Evolutionary conservation across 2,113 vertebrate species (phyloP).

Genomic region (Pyrgilauda ruficollis): DNA sequence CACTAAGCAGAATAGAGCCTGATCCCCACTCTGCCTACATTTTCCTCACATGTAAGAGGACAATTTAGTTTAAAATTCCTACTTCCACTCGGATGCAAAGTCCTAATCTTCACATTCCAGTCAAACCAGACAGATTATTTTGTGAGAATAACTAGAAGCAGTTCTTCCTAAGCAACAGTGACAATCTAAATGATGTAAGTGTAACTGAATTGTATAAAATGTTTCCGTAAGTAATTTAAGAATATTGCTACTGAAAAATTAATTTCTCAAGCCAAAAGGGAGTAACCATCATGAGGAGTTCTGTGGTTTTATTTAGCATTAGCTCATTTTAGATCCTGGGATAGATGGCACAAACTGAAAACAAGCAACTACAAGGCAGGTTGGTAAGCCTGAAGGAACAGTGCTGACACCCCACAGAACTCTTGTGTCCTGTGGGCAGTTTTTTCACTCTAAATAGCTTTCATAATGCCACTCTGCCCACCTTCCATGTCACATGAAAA

Average conservation of each 20-base stretch:
- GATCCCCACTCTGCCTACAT: neutral
- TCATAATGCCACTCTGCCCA: neutral
- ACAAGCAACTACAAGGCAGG: neutral
- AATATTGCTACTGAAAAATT: neutral
- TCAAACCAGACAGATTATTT: neutral
- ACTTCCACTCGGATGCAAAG: neutral
- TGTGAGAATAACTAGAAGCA: neutral
- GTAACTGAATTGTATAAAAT: neutral
- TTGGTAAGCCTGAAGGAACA: neutral
- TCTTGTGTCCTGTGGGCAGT: neutral
- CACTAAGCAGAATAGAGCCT: neutral
- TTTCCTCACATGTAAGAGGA: neutral
- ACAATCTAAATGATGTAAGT: neutral
- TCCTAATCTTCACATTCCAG: neutral
- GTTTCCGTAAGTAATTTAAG: neutral
- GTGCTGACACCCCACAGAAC: accelerated
- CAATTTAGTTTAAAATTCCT: neutral
- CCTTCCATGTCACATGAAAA: neutral
- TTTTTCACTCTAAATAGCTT: neutral
- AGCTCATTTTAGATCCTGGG: neutral
- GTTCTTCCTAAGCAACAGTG: neutral
- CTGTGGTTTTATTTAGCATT: neutral
- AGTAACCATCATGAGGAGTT: neutral
- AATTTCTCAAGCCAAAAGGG: neutral
- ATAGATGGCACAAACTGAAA: neutral